Conservation (phyloP, 2,888 invertebrate genomes). For the Troides aeacus region DNA sequence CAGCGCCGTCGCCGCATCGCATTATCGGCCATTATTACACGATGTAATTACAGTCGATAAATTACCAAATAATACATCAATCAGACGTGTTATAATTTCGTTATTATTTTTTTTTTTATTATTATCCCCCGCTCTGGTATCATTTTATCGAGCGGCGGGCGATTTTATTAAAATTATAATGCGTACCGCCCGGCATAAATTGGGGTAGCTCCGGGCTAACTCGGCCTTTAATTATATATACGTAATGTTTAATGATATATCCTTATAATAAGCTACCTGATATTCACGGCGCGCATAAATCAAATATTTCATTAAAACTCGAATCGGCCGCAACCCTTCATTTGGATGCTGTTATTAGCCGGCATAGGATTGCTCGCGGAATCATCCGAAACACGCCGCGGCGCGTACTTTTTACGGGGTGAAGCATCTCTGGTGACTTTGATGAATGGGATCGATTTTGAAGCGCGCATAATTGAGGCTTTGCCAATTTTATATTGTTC, state of each 20-base stretch:
- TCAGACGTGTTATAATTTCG: conserved; percentile 80
- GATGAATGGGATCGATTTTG: conserved; percentile 49
- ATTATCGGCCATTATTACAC: conserved; percentile 77
- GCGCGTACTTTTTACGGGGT: conserved; percentile 56
- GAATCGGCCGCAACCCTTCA: conserved; percentile 72
- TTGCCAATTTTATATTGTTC: conserved; percentile 34
- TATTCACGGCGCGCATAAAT: conserved; percentile 72
- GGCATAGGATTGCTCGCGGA: conserved; percentile 61
- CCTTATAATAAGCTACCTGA: conserved; percentile 80
- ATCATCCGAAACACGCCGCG: conserved; percentile 50
- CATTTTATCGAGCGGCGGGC: conserved; percentile 62
- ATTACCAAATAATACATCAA: conserved; percentile 80
- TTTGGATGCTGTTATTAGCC: conserved; percentile 64
- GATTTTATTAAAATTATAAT: conserved; percentile 80
- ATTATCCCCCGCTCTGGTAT: conserved; percentile 34
- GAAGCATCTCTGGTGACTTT: conserved; percentile 58
- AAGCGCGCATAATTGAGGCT: conserved; percentile 39
- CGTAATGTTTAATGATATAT: conserved; percentile 79
- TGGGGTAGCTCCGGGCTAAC: conserved; percentile 75
- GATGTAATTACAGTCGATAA: conserved; percentile 79
- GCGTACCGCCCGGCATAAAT: conserved; percentile 62
- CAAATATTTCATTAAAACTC: conserved; percentile 80
- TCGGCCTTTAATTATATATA: conserved; percentile 74
- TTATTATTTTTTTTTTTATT: conserved; percentile 64
- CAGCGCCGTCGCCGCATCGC: conserved; percentile 57